phyloP scores from a whole-genome alignment of 1,140 invertebrate genomes.

The Oncopeltus fasciatus region DNA sequence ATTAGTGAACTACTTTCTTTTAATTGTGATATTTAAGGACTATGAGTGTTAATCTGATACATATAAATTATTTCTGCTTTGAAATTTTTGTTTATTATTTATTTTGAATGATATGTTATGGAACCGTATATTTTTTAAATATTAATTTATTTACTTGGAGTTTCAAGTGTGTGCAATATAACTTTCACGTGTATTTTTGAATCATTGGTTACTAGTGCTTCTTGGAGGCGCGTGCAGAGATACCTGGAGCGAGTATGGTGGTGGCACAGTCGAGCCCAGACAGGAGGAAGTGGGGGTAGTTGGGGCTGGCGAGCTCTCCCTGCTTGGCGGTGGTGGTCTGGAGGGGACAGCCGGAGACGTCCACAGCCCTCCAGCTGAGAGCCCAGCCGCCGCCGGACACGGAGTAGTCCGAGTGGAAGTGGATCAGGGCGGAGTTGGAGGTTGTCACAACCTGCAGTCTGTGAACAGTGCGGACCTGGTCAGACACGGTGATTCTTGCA shows the following conservation, averaged over 20 bases:
- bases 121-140: no score
- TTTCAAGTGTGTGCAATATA: no score
- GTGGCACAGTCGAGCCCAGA: slow-evolving; percentile 49
- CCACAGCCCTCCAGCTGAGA: slow-evolving; percentile 47
- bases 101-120: no score
- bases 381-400: slow-evolving; percentile 47
- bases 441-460: slow-evolving; percentile 44
- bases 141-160: no score
- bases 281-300: slow-evolving; percentile 51
- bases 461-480: no score
- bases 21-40: no score
- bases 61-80: no score
- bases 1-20: no score
- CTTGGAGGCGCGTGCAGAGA: not conserved
- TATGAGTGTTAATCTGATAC: no score
- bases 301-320: slow-evolving; percentile 41
- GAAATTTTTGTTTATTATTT: no score
- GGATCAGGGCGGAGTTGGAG: slow-evolving; percentile 40
- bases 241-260: slow-evolving; percentile 44
- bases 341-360: slow-evolving; percentile 46
- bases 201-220: no score
- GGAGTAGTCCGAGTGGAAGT: slow-evolving; percentile 57
- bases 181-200: no score
- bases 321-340: slow-evolving; percentile 45
- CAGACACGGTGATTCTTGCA: slow-evolving; percentile 13